Percentiles rank a stretch among this genome's conserved stretches.
Conservation (phyloP, 2,113 vertebrate genomes). For the Arvicanthis niloticus region DNA sequence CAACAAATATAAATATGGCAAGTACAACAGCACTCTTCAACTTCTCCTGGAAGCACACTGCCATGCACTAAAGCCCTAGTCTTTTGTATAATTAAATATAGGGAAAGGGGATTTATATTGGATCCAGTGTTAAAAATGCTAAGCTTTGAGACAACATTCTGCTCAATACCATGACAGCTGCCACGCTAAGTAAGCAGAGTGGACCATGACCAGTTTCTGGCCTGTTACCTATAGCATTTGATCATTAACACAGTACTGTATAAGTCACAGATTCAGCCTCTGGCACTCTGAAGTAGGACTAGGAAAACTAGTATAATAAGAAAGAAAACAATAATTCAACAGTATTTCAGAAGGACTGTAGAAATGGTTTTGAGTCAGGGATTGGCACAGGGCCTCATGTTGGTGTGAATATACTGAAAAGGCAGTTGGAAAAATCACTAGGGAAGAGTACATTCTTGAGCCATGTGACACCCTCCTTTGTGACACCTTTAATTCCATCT, state of each 20-base stretch:
- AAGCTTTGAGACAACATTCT: background rate
- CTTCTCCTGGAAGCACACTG: conserved; percentile 19
- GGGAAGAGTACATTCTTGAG: background rate
- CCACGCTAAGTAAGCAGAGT: conserved; percentile 20
- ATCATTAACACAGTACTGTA: conserved; percentile 33
- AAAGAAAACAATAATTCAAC: conserved; percentile 33
- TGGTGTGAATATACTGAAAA: background rate
- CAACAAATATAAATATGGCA: background rate
- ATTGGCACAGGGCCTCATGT: background rate
- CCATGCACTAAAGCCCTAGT: background rate
- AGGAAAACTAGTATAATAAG: background rate
- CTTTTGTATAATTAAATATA: conserved; percentile 50
- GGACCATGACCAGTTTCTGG: background rate
- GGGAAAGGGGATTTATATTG: background rate
- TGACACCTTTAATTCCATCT: background rate
- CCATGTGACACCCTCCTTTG: background rate
- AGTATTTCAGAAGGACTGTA: conserved; percentile 5
- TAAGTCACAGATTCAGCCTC: conserved; percentile 10
- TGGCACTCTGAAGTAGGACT: background rate
- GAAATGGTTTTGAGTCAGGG: background rate
- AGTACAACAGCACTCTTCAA: conserved; percentile 42
- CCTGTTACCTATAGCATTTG: conserved; percentile 37
- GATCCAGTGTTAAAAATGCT: conserved; percentile 14
- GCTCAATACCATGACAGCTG: conserved; percentile 25
- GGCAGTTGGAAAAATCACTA: background rate